phyloP scores from a whole-genome alignment of 37 sponge, comb jelly and placozoan genomes.

The Chondrosia reniformis region DNA sequence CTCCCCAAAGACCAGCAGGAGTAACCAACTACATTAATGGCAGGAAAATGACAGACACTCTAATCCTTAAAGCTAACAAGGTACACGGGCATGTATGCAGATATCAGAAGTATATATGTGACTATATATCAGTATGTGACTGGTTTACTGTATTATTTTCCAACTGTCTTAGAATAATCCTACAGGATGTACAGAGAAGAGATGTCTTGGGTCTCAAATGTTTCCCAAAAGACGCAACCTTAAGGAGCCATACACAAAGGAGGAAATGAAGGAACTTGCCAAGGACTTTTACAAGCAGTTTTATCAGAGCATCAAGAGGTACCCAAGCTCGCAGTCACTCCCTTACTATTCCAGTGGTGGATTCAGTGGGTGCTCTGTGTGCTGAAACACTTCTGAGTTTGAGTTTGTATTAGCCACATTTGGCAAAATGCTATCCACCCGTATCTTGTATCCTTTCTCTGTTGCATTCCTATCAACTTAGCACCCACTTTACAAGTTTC shows the following conservation, averaged over 20 bases:
- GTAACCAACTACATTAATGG: neutral
- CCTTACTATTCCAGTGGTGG: too few relatives aligned
- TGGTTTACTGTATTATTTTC: neutral
- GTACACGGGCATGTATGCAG: neutral
- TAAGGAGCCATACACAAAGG: conserved; percentile 31
- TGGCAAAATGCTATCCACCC: too few relatives aligned
- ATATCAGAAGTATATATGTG: neutral
- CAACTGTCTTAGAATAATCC: conserved; percentile 26
- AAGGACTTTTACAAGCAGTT: conserved; percentile 63
- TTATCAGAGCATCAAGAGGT: conserved; percentile 49
- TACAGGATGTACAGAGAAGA: conserved; percentile 38
- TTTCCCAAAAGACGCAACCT: conserved; percentile 27
- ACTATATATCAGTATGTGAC: neutral
- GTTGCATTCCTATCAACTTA: too few relatives aligned
- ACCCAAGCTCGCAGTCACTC: too few relatives aligned
- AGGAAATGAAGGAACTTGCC: conserved; percentile 46
- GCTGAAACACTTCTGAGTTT: too few relatives aligned
- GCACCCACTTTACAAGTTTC: too few relatives aligned
- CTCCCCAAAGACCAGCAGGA: neutral
- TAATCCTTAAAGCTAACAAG: neutral
- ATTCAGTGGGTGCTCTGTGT: too few relatives aligned
- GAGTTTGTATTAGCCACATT: too few relatives aligned
- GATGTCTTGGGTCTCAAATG: conserved; percentile 58
- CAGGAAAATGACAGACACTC: neutral
- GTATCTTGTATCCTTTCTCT: too few relatives aligned